phyloP scores from a whole-genome alignment of 2,888 invertebrate genomes.

The Coleophora deauratella region DNA sequence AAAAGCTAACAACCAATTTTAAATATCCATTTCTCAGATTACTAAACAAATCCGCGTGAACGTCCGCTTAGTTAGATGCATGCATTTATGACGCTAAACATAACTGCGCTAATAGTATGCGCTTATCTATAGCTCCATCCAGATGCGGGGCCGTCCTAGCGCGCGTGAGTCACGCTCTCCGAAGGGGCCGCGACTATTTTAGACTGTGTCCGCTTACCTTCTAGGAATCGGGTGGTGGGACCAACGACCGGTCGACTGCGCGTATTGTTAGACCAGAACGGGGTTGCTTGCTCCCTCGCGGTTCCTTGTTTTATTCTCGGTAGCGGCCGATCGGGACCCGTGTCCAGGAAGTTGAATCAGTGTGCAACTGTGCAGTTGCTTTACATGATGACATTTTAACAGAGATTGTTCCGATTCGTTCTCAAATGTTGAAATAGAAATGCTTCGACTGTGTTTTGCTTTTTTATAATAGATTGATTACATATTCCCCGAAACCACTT shows the following conservation, averaged over 20 bases:
- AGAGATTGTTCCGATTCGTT: not conserved
- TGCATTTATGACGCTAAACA: slow-evolving; percentile 2
- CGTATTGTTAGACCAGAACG: slow-evolving; percentile 68
- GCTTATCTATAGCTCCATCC: slow-evolving; percentile 28
- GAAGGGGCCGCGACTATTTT: slow-evolving; percentile 69
- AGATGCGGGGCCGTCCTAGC: slow-evolving; percentile 63
- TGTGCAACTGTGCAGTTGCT: slow-evolving; percentile 8
- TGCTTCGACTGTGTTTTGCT: too few species aligned
- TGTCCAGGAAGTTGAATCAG: slow-evolving; percentile 34
- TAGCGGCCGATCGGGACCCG: slow-evolving; percentile 24
- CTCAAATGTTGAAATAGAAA: not conserved
- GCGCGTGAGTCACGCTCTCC: slow-evolving; percentile 62
- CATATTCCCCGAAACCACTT: too few species aligned
- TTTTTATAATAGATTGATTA: too few species aligned
- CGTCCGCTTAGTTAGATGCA: not conserved
- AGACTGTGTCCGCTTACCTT: slow-evolving; percentile 72
- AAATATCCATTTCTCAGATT: too few species aligned
- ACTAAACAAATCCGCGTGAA: too few species aligned
- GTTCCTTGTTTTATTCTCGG: slow-evolving; percentile 55
- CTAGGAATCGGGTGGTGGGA: slow-evolving; percentile 67
- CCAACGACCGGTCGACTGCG: slow-evolving; percentile 65
- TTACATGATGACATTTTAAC: slow-evolving; percentile 6
- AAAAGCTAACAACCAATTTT: too few species aligned
- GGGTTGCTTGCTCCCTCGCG: slow-evolving; percentile 44
- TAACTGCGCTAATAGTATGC: not conserved